A percentile compares a stretch with the other conserved stretches of the same genome.
These are phyloP conservation scores for Pangasius larnaudii DNA, from an alignment of 2,797 vertebrate species.

Conservation along the genomic window DNA sequence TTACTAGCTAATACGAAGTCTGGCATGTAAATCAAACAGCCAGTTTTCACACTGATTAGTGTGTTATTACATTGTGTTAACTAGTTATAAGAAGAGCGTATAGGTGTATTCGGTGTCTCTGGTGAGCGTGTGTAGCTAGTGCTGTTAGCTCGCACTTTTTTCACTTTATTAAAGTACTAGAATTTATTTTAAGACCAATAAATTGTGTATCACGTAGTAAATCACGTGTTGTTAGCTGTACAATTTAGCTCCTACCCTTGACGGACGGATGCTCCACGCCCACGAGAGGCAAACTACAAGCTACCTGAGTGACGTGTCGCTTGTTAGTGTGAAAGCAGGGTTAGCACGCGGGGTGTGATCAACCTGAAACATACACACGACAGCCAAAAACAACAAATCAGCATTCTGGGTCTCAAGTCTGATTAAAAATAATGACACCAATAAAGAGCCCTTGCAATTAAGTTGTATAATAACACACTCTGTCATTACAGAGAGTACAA, in stretches of 20 bases:
- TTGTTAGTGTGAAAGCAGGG: background rate
- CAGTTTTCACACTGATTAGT: no score
- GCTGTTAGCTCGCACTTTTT: background rate
- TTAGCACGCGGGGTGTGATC: background rate
- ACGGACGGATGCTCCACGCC: background rate
- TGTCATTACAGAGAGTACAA: background rate
- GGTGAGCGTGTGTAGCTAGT: background rate
- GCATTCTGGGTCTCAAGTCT: constrained; percentile 4
- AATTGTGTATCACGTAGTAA: background rate
- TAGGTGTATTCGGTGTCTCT: no score
- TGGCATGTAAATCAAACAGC: background rate
- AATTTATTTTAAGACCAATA: background rate
- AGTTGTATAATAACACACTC: background rate
- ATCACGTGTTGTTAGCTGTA: background rate
- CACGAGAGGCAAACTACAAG: background rate
- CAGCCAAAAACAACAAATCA: constrained; percentile 40
- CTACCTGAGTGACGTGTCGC: no score
- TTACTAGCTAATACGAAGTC: background rate
- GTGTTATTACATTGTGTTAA: background rate
- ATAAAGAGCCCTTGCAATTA: background rate
- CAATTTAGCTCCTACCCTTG: background rate
- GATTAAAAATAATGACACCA: constrained; percentile 19
- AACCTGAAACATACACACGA: constrained; percentile 27
- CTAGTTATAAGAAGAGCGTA: background rate
- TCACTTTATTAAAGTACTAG: background rate